Base-by-base conservation (phyloP, 2,888 invertebrate species). In the Pandemis heparana region DNA sequence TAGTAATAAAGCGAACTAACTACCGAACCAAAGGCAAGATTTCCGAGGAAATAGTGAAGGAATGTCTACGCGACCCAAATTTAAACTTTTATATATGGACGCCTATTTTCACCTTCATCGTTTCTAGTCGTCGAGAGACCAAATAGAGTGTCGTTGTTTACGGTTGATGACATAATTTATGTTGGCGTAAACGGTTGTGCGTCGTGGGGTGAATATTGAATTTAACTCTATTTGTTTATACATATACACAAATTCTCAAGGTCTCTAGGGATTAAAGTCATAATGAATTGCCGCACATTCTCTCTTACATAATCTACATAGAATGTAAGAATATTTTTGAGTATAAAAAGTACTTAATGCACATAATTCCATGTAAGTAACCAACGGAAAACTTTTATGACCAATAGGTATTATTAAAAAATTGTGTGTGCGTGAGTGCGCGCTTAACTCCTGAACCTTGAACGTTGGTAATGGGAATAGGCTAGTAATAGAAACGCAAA, bases 121-220 rank as follows among this genome's bases (percentile, higher is more conserved):
- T 63, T 67, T 65, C 48, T 67, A 38, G 68, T 70, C 62, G 70
- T 76, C 71, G 73, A 68, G 72, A 76, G 77, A 85, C 82, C 83
- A 82, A 83, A 83, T 82, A 80, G 62, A 62, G 46, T 62, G 60
- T 43, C 39, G 76, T 78, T 79, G 79, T 82, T 80, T 79, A 83
- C 79, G 80, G 81, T 77, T 86, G 85, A 85, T 87, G 87, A 89
- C 86, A 87, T 83, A 83, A 82, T 85, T 85, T 83, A 81, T 82
- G 89, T 89, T 87, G 90, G 90, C 87, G 90, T 85, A 43, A 62
- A 43, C 43, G 62, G 7, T n/a, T 62, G 41, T 18, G 62, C 4
- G 38, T n/a, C 38, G 71, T 60, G n/a, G 66, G 62, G 67, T 67
- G 62, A 56, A 39, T 65, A 38, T 23, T 23, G 32, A 23, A 32